Conservation (phyloP, 2,888 invertebrate species). For the Drosophila diplacantha region DNA sequence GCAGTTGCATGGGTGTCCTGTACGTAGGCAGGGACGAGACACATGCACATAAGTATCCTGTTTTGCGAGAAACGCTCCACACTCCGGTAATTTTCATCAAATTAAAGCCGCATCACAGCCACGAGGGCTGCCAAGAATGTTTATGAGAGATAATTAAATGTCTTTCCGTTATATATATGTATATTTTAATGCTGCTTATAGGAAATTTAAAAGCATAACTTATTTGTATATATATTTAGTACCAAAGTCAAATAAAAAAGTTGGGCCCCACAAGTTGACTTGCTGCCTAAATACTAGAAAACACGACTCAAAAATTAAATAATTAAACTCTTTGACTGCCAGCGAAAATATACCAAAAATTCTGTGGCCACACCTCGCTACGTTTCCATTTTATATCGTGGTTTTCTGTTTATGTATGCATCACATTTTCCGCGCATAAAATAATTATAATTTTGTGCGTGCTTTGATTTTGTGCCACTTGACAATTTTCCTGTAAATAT, state of each 20-base stretch:
- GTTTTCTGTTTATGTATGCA: slow-evolving; percentile 52
- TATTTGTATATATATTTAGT: not conserved
- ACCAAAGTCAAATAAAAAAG: not conserved
- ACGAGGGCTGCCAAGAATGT: slow-evolving; percentile 19
- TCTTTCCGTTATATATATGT: not conserved
- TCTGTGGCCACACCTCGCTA: slow-evolving; percentile 24
- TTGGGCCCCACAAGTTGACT: not conserved
- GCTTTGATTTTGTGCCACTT: slow-evolving; percentile 67
- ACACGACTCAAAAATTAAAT: too few species aligned
- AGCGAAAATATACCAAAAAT: not conserved
- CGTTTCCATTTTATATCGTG: slow-evolving; percentile 19
- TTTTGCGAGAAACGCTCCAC: slow-evolving; percentile 52
- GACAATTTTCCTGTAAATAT: slow-evolving; percentile 60
- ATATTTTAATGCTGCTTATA: not conserved
- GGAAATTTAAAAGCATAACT: not conserved
- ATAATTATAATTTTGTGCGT: slow-evolving; percentile 68
- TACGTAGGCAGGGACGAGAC: slow-evolving; percentile 4
- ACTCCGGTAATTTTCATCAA: slow-evolving; percentile 65
- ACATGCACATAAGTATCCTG: slow-evolving; percentile 43
- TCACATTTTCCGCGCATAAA: slow-evolving; percentile 61
- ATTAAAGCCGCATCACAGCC: slow-evolving; percentile 44
- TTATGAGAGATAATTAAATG: not conserved
- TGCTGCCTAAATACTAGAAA: not conserved
- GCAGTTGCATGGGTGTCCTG: slow-evolving; percentile 16
- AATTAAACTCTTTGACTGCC: not conserved